phyloP scores from a whole-genome alignment of 2,113 vertebrate species.

The Callipepla squamata region DNA sequence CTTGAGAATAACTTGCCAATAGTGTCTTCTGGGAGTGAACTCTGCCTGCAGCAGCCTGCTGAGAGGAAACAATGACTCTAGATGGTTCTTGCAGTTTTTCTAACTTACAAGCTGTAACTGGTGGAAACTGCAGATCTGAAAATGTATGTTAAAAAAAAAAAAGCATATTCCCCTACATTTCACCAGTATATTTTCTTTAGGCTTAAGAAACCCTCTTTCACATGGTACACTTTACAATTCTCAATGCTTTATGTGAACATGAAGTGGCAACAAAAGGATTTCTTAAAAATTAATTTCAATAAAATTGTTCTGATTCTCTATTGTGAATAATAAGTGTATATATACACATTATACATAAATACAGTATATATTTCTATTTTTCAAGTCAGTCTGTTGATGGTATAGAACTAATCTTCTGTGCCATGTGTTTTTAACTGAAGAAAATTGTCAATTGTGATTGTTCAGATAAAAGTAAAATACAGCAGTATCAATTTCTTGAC shows the following conservation, averaged over 20 bases:
- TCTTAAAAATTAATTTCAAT: constrained; percentile 79
- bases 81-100: constrained; percentile 17
- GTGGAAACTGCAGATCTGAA: constrained; percentile 15
- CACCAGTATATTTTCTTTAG: constrained; percentile 11
- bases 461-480: constrained; percentile 79
- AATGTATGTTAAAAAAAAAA: background rate
- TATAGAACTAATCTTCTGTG: constrained; percentile 82
- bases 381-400: constrained; percentile 85
- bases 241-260: constrained; percentile 16
- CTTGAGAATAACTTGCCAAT: constrained; percentile 95
- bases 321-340: constrained; percentile 86
- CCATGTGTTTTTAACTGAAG: constrained; percentile 79
- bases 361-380: constrained; percentile 90
- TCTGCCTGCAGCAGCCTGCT: constrained; percentile 93
- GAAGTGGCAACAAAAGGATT: constrained; percentile 65
- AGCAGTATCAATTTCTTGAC: constrained; percentile 77
- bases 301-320: constrained; percentile 80
- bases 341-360: constrained; percentile 74
- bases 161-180: background rate
- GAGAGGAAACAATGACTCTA: constrained; percentile 85
- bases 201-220: constrained; percentile 36
- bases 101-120: background rate
- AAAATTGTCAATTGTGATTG: constrained; percentile 79
- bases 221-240: background rate
- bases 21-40: constrained; percentile 94